phyloP scores from a whole-genome alignment of 2,888 invertebrate species.

The Orthonevra nobilis region DNA sequence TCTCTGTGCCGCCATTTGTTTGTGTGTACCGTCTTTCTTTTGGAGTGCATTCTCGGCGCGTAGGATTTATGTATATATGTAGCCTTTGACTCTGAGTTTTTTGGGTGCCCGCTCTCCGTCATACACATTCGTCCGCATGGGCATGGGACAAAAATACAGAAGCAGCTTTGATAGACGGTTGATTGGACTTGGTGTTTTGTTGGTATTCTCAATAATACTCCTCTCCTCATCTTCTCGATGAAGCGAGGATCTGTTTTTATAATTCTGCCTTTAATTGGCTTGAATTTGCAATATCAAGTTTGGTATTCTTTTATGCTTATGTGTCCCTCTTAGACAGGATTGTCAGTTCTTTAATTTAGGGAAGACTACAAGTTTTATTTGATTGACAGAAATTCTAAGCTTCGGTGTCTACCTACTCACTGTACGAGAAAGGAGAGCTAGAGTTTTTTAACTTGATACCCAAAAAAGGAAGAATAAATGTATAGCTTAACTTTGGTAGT shows the following conservation, averaged over 20 bases:
- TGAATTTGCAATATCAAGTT: conserved; percentile 3
- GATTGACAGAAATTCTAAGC: too few relatives aligned
- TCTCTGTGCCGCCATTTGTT: conserved; percentile 25
- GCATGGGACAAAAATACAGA: conserved; percentile 11
- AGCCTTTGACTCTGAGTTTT: neutral
- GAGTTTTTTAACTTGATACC: too few relatives aligned
- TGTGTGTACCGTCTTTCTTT: conserved; percentile 55
- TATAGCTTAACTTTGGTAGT: too few relatives aligned
- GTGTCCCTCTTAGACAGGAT: too few relatives aligned
- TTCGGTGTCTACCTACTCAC: too few relatives aligned
- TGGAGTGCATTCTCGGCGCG: conserved; percentile 20
- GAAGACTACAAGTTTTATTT: too few relatives aligned
- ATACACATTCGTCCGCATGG: too few relatives aligned
- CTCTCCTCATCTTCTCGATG: neutral
- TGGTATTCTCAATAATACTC: too few relatives aligned
- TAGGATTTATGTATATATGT: conserved; percentile 7
- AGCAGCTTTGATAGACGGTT: conserved; percentile 31
- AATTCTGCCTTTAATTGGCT: conserved; percentile 2
- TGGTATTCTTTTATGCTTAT: neutral
- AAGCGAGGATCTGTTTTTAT: neutral
- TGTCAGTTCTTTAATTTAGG: too few relatives aligned
- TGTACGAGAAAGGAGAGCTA: too few relatives aligned
- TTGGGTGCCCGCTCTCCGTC: neutral
- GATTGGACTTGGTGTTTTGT: neutral
- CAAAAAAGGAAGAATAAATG: too few relatives aligned